Evolutionary conservation across 92 coral and sea anemone species (phyloP).

Genomic region (Siderastrea siderea): DNA sequence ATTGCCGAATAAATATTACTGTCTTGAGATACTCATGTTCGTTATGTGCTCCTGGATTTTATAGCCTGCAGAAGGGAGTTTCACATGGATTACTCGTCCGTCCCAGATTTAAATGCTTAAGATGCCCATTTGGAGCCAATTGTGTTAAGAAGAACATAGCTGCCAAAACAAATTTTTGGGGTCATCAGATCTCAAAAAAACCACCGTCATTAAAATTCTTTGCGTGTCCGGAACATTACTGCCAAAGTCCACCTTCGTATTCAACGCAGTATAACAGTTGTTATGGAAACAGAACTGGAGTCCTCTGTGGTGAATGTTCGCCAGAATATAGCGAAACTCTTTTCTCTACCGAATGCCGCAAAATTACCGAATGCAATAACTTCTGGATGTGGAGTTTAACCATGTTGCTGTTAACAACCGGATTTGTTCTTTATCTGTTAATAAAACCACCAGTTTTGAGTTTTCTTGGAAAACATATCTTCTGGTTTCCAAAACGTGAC

Average conservation of each 20-base stretch:
- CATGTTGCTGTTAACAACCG: too few relatives aligned
- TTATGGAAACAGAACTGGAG: too few relatives aligned
- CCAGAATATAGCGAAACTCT: too few relatives aligned
- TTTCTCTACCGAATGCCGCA: too few relatives aligned
- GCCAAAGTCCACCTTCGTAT: conserved; percentile 17
- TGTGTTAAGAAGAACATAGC: conserved; percentile 62
- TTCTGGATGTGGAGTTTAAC: background rate
- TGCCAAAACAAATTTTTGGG: conserved; percentile 61
- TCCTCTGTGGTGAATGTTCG: too few relatives aligned
- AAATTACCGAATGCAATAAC: too few relatives aligned
- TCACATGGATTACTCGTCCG: too few relatives aligned
- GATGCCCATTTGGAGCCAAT: conserved; percentile 72
- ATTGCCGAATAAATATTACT: conserved; percentile 19
- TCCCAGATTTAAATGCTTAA: conserved; percentile 1
- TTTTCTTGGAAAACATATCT: too few relatives aligned
- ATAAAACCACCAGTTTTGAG: too few relatives aligned
- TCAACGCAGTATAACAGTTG: conserved; percentile 17
- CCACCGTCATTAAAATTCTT: conserved; percentile 47
- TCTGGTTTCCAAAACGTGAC: conserved; percentile 8
- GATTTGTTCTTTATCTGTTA: too few relatives aligned
- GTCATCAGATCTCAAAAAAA: conserved; percentile 14
- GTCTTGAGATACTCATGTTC: conserved; percentile 43
- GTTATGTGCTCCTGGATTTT: conserved; percentile 55
- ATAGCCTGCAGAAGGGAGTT: conserved; percentile 68
- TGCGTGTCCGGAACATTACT: conserved; percentile 73